phyloP scores from a whole-genome alignment of 2,113 vertebrate species.

The Myodes glareolus region DNA sequence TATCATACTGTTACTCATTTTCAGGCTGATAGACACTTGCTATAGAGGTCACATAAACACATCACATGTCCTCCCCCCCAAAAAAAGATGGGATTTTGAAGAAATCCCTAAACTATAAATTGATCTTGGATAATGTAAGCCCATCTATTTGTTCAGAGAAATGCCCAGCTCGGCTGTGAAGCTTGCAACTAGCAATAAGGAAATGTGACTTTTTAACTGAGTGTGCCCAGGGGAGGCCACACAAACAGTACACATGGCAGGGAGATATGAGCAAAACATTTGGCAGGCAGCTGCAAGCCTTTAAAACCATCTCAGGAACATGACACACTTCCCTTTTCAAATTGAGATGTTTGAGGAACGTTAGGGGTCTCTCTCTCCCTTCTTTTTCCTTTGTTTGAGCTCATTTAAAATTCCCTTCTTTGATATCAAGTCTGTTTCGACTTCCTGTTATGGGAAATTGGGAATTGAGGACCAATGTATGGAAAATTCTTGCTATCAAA shows the following conservation, averaged over 20 bases:
- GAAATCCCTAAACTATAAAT: conserved; percentile 75
- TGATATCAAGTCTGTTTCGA: conserved; percentile 53
- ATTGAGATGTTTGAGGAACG: conserved; percentile 54
- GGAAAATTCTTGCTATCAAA: conserved; percentile 76
- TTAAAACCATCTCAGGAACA: conserved; percentile 35
- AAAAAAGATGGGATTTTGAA: background rate
- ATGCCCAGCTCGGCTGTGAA: conserved; percentile 68
- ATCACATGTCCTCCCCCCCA: background rate
- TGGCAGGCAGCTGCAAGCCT: conserved; percentile 61
- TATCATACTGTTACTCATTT: background rate
- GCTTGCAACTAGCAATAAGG: conserved; percentile 76
- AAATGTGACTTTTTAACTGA: conserved; percentile 77
- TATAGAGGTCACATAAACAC: background rate
- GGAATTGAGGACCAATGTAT: conserved; percentile 74
- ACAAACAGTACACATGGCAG: conserved; percentile 75
- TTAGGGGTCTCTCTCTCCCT: conserved; percentile 36
- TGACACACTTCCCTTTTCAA: conserved; percentile 54
- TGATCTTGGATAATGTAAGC: conserved; percentile 81
- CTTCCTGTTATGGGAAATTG: conserved; percentile 72
- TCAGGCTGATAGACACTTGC: background rate
- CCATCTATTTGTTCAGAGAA: conserved; percentile 82
- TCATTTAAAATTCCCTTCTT: conserved; percentile 40
- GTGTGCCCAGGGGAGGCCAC: conserved; percentile 76
- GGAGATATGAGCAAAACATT: conserved; percentile 49
- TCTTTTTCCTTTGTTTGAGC: conserved; percentile 32